phyloP scores from a whole-genome alignment of 2,888 invertebrate species.

The Acholoe squamosa region DNA sequence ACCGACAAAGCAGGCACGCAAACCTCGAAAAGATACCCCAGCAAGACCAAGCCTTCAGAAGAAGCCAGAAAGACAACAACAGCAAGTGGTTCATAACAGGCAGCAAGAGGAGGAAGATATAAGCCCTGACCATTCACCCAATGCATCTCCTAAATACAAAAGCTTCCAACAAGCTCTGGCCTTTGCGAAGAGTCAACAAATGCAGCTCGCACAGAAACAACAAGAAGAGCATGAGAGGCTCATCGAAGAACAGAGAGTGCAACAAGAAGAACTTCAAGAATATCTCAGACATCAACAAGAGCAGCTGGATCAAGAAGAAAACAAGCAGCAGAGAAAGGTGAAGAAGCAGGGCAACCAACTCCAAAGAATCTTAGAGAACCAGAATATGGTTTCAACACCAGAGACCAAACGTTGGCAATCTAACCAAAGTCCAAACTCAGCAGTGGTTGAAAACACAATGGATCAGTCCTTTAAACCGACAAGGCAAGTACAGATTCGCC shows the following conservation, averaged over 20 bases:
- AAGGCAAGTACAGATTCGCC: slow-evolving; percentile 10
- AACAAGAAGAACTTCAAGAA: not conserved
- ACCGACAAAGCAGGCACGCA: slow-evolving; percentile 46
- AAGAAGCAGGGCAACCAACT: slow-evolving; percentile 10
- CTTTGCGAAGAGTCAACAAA: slow-evolving; percentile 55
- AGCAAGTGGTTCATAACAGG: not conserved
- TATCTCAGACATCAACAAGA: slow-evolving; percentile 51
- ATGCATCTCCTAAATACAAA: slow-evolving; percentile 65
- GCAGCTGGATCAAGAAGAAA: slow-evolving; percentile 45
- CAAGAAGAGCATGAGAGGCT: slow-evolving; percentile 32
- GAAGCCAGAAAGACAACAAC: not conserved
- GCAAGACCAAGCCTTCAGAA: slow-evolving; percentile 33
- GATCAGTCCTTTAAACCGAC: not conserved
- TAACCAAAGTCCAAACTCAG: slow-evolving; percentile 34
- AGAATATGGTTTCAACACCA: slow-evolving; percentile 43
- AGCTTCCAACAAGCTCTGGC: slow-evolving; percentile 65
- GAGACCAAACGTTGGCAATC: slow-evolving; percentile 47
- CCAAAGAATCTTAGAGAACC: slow-evolving; percentile 4
- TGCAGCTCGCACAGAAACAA: not conserved
- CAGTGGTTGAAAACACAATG: not conserved
- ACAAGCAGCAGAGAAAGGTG: slow-evolving; percentile 37
- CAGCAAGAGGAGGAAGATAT: slow-evolving; percentile 55
- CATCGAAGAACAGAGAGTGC: slow-evolving; percentile 8
- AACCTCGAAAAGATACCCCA: slow-evolving; percentile 48
- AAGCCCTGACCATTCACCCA: slow-evolving; percentile 65